Evolutionary conservation across 2,113 vertebrate species (phyloP).

Genomic region (Aldabrachelys gigantea): DNA sequence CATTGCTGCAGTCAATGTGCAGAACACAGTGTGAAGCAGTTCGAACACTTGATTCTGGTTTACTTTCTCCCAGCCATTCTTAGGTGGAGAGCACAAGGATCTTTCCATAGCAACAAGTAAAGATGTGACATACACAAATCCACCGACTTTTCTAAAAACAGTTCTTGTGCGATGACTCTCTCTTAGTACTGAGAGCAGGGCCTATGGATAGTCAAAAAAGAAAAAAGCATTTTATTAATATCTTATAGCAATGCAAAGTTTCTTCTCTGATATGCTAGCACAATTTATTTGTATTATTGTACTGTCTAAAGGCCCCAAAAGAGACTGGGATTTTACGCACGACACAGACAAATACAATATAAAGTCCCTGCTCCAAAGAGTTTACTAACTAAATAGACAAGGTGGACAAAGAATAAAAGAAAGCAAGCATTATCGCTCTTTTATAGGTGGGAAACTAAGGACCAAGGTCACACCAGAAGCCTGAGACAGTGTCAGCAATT

Average conservation of each 20-base stretch:
- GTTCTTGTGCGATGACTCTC: constrained; percentile 97
- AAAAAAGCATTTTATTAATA: constrained; percentile 16
- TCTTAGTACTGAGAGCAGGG: constrained; percentile 89
- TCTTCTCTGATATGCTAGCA: neutral
- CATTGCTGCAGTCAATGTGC: constrained; percentile 96
- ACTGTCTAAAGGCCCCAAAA: neutral
- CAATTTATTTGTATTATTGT: neutral
- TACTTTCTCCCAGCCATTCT: constrained; percentile 93
- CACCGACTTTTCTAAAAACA: constrained; percentile 97
- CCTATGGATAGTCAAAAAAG: constrained; percentile 73
- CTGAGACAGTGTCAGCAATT: neutral
- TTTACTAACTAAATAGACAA: neutral
- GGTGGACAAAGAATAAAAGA: fast-evolving
- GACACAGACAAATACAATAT: neutral
- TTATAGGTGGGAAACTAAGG: neutral
- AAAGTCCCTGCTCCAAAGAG: neutral
- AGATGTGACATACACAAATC: constrained; percentile 97
- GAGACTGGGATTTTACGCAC: neutral
- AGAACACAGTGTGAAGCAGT: constrained; percentile 94
- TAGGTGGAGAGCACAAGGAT: constrained; percentile 88
- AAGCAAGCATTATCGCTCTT: neutral
- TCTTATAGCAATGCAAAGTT: neutral
- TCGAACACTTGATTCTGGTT: constrained; percentile 97
- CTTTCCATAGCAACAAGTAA: constrained; percentile 97
- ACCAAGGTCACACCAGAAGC: neutral